Conservation (phyloP, 2,113 vertebrate genomes). For the Cyrtonyx montezumae region DNA sequence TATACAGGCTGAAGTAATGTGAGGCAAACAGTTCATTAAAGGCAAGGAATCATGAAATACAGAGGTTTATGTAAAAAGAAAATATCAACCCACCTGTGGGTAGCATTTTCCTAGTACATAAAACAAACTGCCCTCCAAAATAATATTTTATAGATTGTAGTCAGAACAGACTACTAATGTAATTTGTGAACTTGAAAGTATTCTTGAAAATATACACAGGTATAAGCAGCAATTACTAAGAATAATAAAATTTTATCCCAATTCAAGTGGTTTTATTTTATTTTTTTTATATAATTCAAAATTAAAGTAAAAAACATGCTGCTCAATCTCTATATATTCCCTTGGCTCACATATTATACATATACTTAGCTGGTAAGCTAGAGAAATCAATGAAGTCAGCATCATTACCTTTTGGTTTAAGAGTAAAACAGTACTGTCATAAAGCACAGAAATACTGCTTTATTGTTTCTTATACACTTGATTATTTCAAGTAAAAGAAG, state of each 20-base stretch:
- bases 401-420: not conserved
- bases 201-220: not conserved
- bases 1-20: not conserved
- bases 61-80: not conserved
- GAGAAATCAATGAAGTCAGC: not conserved
- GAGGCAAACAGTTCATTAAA: not conserved
- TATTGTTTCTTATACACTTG: not conserved
- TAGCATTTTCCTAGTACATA: not conserved
- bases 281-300: not conserved
- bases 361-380: not conserved
- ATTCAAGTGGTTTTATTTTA: not conserved
- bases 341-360: not conserved
- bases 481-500: conserved; percentile 8
- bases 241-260: not conserved
- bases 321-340: not conserved
- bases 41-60: not conserved
- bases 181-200: not conserved
- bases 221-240: not conserved
- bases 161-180: not conserved
- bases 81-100: not conserved
- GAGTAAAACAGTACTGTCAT: not conserved
- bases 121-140: not conserved
- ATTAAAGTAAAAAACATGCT: not conserved
- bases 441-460: not conserved
- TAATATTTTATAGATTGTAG: not conserved